Evolutionary conservation across 2,888 invertebrate species (phyloP).

Genomic region (Vannuccia rotundouncinata): DNA sequence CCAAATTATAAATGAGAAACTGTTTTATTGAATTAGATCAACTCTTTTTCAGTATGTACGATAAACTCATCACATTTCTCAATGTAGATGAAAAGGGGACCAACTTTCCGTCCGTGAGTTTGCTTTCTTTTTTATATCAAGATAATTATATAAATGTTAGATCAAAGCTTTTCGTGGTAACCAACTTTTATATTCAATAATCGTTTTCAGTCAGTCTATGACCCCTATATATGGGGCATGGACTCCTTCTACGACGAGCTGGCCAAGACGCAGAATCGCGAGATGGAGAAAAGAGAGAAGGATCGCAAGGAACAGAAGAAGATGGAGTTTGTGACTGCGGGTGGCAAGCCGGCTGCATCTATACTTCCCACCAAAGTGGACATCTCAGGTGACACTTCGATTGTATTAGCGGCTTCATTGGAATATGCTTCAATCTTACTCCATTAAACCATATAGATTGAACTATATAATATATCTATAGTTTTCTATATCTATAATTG

Average conservation of each 20-base stretch:
- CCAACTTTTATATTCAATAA: constrained; percentile 17
- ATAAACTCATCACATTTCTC: constrained; percentile 86
- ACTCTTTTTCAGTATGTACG: constrained; percentile 74
- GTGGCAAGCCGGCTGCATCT: constrained; percentile 54
- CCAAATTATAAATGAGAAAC: too few species aligned
- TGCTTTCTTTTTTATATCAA: background rate
- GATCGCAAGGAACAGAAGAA: constrained; percentile 77
- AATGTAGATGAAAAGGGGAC: constrained; percentile 91
- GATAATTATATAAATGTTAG: too few species aligned
- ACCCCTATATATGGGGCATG: constrained; percentile 81
- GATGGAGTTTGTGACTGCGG: constrained; percentile 71
- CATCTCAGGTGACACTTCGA: too few species aligned
- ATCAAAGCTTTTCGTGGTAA: too few species aligned
- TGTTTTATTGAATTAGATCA: too few species aligned
- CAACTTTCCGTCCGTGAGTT: constrained; percentile 72
- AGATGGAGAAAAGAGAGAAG: constrained; percentile 85
- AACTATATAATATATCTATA: too few species aligned
- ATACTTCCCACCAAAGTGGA: too few species aligned
- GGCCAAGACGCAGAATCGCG: constrained; percentile 76
- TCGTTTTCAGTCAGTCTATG: constrained; percentile 67
- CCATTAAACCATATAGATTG: too few species aligned
- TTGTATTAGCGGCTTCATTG: too few species aligned
- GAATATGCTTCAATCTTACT: too few species aligned
- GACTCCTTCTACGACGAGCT: constrained; percentile 88
- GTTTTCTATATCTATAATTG: too few species aligned